A percentile compares a stretch with the other conserved stretches of the same genome.
Conservation (phyloP, 2,797 vertebrate genomes). For the Ctenopoma kingsleyae region DNA sequence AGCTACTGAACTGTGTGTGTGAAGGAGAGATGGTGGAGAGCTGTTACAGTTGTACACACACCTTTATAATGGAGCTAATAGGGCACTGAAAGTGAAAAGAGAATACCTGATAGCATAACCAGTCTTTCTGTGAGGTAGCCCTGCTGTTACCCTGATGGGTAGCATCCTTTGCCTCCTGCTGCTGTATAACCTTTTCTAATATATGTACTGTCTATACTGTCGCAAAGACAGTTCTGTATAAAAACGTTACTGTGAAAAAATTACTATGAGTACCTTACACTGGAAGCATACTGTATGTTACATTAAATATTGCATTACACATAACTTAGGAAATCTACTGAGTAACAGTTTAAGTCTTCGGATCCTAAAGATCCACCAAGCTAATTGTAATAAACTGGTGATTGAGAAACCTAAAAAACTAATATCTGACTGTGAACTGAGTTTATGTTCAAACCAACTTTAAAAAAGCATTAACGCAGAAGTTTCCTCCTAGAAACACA, state of each 20-base stretch:
- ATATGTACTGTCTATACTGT: neutral
- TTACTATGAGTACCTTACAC: neutral
- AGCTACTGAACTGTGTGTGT: conserved; percentile 44
- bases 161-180: conserved; percentile 20
- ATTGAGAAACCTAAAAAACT: neutral
- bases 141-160: conserved; percentile 7
- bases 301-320: too few species aligned
- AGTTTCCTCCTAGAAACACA: too few species aligned
- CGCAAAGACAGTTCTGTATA: neutral
- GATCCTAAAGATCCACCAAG: too few species aligned
- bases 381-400: too few species aligned
- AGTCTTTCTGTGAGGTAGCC: conserved; percentile 7
- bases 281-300: neutral
- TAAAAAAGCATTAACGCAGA: too few species aligned
- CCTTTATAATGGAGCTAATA: conserved; percentile 53
- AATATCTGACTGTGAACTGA: neutral
- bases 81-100: conserved; percentile 30
- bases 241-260: conserved; percentile 3
- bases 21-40: conserved; percentile 41
- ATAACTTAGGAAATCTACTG: too few species aligned
- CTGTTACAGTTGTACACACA: conserved; percentile 30
- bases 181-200: conserved; percentile 5
- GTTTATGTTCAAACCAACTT: neutral
- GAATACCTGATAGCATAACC: conserved; percentile 6
- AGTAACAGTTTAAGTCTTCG: too few species aligned